Evolutionary conservation across 2,888 invertebrate species (phyloP).

Genomic region (Lasioglossum vierecki): DNA sequence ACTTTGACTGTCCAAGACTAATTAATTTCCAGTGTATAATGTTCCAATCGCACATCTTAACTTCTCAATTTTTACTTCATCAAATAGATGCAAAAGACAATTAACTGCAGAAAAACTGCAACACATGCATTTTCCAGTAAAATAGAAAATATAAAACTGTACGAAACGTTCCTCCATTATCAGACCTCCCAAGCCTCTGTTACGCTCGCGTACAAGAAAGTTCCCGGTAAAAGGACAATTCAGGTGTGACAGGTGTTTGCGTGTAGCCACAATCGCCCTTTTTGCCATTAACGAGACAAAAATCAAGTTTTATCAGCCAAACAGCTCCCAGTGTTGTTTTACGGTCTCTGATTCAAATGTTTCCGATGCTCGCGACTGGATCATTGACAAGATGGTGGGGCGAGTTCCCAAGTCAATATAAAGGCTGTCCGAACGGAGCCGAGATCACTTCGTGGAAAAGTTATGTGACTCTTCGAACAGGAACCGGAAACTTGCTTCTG

Average conservation of each 20-base stretch:
- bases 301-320: conserved; percentile 11
- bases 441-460: conserved; percentile 80
- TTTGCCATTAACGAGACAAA: conserved; percentile 32
- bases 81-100: not conserved
- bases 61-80: not conserved
- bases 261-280: not conserved
- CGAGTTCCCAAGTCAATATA: conserved; percentile 77
- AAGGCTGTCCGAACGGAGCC: conserved; percentile 72
- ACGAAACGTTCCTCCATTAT: not conserved
- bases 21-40: not conserved
- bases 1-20: no score
- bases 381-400: conserved; percentile 58
- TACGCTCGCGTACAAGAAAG: not conserved
- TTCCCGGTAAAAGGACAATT: not conserved
- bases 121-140: not conserved
- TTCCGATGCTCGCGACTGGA: conserved; percentile 48
- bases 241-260: not conserved
- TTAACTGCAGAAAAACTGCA: not conserved
- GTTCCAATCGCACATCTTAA: not conserved
- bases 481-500: conserved; percentile 53
- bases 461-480: conserved; percentile 70
- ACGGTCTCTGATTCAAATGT: conserved; percentile 60
- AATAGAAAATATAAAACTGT: not conserved
- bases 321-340: conserved; percentile 49
- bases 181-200: not conserved